Evolutionary conservation across 2,113 vertebrate genomes (phyloP), one percentile per base, ranked within the genome.

Genomic region (Lepus americanus): DNA sequence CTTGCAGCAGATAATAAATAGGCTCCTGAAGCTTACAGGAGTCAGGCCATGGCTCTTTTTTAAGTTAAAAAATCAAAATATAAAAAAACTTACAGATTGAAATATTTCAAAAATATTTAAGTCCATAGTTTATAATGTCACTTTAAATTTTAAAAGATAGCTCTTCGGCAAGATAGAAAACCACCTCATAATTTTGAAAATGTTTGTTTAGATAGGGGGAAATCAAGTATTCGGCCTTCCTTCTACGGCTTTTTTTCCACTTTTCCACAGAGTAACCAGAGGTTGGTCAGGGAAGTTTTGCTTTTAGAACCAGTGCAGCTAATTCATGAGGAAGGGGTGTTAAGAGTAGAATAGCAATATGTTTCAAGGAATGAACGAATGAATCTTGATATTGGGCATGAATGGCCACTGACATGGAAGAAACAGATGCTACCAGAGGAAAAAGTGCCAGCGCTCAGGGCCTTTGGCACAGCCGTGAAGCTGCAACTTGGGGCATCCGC

Each of bases 101-200:
- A 76, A 79, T 9, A 63, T 6, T 78, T 90, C 12, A 94, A 63
- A 64, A 64, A 39, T 85, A 44, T 77, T 85, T 72, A 85, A 95
- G 72, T 19, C 14, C 10, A 72, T 14, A 78, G 17, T 76, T 84
- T 89, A 39, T 79, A 76, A 22, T 53, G 20, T 33, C 25, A 76
- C 2, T 55, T 89, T 13, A 61, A 61, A 69, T 44, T 44, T 44
- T 44, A 97, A 61, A 5, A 25, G 25, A 19, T 67, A 72, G 39
- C 49, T 61, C 55, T 20, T 36, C 59, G 22, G 29, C 22, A 77
- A 44, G 55, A 49, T 80, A 88, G 82, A 84, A 94, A 79, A 66
- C n/a, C 17, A 27, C 16, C 12, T 53, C 51, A 36, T 23, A 79
- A 36, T 55, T 85, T 95, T 87, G 17, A 90, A 92, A 88, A 85